A percentile compares a stretch with the other conserved stretches of the same genome.
These are phyloP conservation scores for Misgurnus mizolepis DNA, from an alignment of 2,113 vertebrate genomes.

Conservation along the genomic window DNA sequence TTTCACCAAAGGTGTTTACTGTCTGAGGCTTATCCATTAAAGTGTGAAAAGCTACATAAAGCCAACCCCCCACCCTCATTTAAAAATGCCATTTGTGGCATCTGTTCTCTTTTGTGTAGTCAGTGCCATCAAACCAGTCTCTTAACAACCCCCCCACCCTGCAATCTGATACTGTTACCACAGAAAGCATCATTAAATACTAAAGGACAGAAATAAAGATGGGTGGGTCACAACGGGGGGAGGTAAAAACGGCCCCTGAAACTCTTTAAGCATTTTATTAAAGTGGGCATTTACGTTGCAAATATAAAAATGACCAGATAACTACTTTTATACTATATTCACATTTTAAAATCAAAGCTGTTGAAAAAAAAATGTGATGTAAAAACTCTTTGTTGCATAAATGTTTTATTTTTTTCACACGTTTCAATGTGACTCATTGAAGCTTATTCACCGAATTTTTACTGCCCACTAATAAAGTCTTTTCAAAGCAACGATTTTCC, in stretches of 20 bases:
- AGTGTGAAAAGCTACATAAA: constrained; percentile 55
- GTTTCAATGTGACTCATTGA: background rate
- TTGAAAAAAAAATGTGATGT: too few relatives aligned
- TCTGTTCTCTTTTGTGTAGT: constrained; percentile 60
- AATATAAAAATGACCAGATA: background rate
- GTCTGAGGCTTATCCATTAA: constrained; percentile 42
- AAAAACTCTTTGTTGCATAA: background rate
- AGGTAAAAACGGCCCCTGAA: background rate
- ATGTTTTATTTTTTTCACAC: background rate
- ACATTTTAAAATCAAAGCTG: background rate
- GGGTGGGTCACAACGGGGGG: constrained; percentile 35
- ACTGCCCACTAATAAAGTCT: constrained; percentile 32
- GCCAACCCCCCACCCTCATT: constrained; percentile 48
- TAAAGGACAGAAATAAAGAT: constrained; percentile 47
- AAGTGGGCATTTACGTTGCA: background rate
- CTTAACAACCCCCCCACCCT: constrained; percentile 36
- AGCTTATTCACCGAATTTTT: constrained; percentile 9
- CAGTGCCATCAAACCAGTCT: constrained; percentile 55
- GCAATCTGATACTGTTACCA: constrained; percentile 58
- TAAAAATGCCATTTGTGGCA: constrained; percentile 59
- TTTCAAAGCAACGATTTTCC: constrained; percentile 8
- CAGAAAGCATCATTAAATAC: constrained; percentile 58
- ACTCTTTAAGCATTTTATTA: background rate
- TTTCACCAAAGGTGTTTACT: constrained; percentile 69
- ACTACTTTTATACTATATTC: background rate